Base-by-base conservation (phyloP, 2,888 invertebrate species). In the Cylloceria caligata region DNA sequence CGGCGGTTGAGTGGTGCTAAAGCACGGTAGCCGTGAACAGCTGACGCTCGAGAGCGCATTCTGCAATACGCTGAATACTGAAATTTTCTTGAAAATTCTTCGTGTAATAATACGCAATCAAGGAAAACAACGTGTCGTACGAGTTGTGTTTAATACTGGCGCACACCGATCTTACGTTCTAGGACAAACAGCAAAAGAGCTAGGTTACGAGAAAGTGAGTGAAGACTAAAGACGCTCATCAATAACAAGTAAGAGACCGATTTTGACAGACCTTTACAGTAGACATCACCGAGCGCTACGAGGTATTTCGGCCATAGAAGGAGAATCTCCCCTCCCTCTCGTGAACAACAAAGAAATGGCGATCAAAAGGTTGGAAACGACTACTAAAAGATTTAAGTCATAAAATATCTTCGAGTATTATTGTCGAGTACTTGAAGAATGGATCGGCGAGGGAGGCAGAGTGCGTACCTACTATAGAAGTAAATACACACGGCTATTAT, bases 251-350 rank as follows among this genome's bases (percentile, higher is more conserved):
- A 0, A 86, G 80, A 74, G 69, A 88, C 3, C 72, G 86, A 60
- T 91, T 91, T 83, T 19, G 82, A 11, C 80, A 88, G 30, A 91
- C 89, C 0, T 87, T 90, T 4, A 21, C 52, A 30, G 11, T 65
- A 11, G 49, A 65, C 19, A 13, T 65, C 6, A 85, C 88, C 13
- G 87, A 88, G 4, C 83, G 90, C 1, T 92, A 90, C 81, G 88
- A 88, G 71, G 88, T 91, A 1, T 52, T 75, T 24, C 80, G 91
- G 11, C 90, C 91, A 7, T 90, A 90, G 89, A 83, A 87, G 19
- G 87, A 88, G 16, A 87, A 86, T 62, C 90, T 90, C 78, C 88
- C 89, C 0, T n/a, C n/a, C 87, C 86, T 4, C 62, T 91, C 0
- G 73, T 86, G 19, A 65, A 64, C 52, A 89, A 90, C 81, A 87